phyloP scores from a whole-genome alignment of 1,140 invertebrate genomes.

The Pomacea maculata region DNA sequence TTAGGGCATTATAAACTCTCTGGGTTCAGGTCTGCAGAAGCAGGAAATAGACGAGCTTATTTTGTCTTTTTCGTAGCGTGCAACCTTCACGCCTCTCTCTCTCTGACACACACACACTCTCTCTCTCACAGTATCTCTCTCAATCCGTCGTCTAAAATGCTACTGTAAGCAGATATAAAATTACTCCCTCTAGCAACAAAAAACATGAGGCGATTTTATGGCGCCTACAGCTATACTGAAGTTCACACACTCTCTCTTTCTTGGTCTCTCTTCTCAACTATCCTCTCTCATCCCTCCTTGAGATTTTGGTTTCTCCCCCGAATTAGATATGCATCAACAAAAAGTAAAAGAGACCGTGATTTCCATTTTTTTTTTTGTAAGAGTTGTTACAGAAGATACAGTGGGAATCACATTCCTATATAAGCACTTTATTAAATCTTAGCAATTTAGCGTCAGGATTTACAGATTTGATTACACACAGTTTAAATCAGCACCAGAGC shows the following conservation, averaged over 20 bases:
- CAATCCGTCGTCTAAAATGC: too few species aligned
- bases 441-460: background rate
- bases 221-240: too few species aligned
- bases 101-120: background rate
- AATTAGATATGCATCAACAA: background rate
- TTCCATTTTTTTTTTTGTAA: background rate
- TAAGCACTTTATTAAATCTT: background rate
- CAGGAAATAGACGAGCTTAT: background rate
- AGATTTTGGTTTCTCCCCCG: background rate
- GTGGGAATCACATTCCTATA: background rate
- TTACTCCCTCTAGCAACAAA: too few species aligned
- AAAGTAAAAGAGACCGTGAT: background rate
- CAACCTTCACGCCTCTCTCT: background rate
- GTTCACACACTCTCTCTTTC: background rate
- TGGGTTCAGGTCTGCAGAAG: background rate
- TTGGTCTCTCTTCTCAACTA: background rate
- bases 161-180: too few species aligned
- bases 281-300: background rate
- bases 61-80: background rate
- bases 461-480: too few species aligned
- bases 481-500: too few species aligned
- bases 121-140: background rate
- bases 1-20: too few species aligned
- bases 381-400: background rate
- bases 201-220: too few species aligned